These are phyloP conservation scores for Orthosia cruda DNA, from an alignment of 2,888 invertebrate genomes.

Conservation along the genomic window DNA sequence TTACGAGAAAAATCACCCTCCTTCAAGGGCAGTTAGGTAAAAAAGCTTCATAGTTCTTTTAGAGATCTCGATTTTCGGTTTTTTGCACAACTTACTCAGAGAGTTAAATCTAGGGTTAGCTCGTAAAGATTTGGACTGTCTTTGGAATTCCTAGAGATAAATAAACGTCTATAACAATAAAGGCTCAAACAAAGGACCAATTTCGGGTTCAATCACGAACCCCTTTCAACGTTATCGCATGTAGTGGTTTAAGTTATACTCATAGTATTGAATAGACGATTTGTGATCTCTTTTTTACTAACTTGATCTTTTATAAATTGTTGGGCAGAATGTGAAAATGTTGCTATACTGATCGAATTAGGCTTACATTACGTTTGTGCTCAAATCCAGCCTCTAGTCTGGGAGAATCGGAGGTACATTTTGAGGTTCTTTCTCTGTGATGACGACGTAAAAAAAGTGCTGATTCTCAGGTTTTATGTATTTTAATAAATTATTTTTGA, in stretches of 20 bases:
- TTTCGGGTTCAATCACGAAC: conserved; percentile 35
- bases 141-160: conserved; percentile 34
- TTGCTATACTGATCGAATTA: no score
- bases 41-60: neutral
- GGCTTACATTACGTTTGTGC: no score
- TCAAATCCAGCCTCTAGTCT: no score
- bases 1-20: no score
- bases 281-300: neutral
- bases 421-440: no score
- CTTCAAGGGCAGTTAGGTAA: conserved; percentile 2
- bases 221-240: conserved; percentile 20
- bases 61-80: conserved; percentile 5
- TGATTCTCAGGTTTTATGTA: no score
- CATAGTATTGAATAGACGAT: conserved; percentile 12
- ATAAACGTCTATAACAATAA: conserved; percentile 46
- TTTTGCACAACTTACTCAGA: conserved; percentile 11
- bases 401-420: no score
- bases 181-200: conserved; percentile 26
- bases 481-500: no score
- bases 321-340: no score
- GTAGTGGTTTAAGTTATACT: conserved; percentile 21
- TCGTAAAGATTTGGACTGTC: conserved; percentile 42
- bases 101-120: conserved; percentile 12
- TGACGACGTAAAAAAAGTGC: no score
- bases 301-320: neutral